Percentiles rank a stretch among this genome's conserved stretches.
Evolutionary conservation across 2,113 vertebrate species (phyloP).

Genomic region (Syrmaticus mikado): DNA sequence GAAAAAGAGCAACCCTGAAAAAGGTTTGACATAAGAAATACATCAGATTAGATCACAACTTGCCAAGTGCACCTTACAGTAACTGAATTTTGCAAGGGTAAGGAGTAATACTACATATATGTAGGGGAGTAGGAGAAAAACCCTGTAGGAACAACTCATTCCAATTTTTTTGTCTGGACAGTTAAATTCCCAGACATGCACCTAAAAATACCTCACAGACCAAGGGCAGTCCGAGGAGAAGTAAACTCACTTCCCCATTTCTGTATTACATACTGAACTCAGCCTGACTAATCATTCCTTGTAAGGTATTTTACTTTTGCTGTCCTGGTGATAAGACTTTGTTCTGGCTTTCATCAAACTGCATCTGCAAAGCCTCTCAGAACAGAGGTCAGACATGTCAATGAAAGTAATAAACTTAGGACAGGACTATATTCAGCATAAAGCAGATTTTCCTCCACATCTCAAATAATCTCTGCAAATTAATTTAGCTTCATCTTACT

Average conservation of each 20-base stretch:
- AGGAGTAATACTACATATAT: accelerated
- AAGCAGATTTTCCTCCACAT: not conserved
- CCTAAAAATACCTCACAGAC: not conserved
- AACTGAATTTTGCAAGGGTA: not conserved
- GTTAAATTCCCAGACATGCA: not conserved
- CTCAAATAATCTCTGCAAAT: not conserved
- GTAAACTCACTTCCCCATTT: not conserved
- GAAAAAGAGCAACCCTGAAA: not conserved
- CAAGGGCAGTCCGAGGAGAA: not conserved
- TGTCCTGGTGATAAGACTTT: not conserved
- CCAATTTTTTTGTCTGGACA: not conserved
- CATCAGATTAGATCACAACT: not conserved
- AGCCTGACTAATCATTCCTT: not conserved
- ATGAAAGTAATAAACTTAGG: not conserved
- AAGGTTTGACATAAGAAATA: not conserved
- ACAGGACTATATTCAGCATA: not conserved
- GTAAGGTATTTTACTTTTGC: not conserved
- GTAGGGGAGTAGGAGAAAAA: not conserved
- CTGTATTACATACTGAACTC: not conserved
- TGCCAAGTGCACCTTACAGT: not conserved
- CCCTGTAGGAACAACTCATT: not conserved
- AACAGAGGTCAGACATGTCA: not conserved
- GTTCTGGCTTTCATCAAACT: not conserved
- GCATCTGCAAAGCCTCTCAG: not conserved
- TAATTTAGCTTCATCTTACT: not conserved